These are phyloP conservation scores for Drosophila sechellia DNA, from an alignment of 1,140 invertebrate species.

Conservation along the genomic window DNA sequence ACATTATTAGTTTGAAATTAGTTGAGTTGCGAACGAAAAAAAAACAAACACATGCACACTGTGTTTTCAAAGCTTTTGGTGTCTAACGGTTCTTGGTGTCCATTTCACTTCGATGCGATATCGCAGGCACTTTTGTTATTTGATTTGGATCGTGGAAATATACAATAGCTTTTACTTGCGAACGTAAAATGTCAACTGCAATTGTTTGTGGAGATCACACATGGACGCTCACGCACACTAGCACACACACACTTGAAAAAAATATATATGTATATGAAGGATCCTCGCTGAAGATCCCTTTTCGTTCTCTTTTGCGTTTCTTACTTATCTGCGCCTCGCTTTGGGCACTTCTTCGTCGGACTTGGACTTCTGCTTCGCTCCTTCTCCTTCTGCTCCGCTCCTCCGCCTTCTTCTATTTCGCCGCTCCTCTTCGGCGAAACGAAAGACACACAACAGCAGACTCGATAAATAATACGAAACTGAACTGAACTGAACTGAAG, in stretches of 20 bases:
- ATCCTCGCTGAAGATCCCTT: conserved; percentile 22
- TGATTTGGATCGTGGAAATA: neutral
- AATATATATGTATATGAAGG: conserved; percentile 17
- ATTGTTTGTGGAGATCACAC: conserved; percentile 16
- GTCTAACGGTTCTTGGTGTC: conserved; percentile 27
- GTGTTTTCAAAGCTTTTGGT: neutral
- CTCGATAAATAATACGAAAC: conserved; percentile 56
- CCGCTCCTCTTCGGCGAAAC: conserved; percentile 26
- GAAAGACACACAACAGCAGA: conserved; percentile 48
- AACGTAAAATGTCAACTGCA: conserved; percentile 5
- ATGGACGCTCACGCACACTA: conserved; percentile 7
- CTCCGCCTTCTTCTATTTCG: neutral
- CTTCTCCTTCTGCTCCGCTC: conserved; percentile 9
- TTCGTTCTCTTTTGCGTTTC: conserved; percentile 32
- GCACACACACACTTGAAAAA: conserved; percentile 25
- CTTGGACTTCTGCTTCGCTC: conserved; percentile 32
- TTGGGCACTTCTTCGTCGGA: conserved; percentile 46
- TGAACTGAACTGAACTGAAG: conserved; percentile 54
- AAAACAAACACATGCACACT: conserved; percentile 26
- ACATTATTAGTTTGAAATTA: conserved; percentile 23
- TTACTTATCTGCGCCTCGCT: conserved; percentile 72
- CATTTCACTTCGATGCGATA: conserved; percentile 15
- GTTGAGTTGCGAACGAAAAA: conserved; percentile 10
- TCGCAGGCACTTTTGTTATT: neutral
- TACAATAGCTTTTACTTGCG: neutral